Conservation (phyloP, 2,888 invertebrate species). For the Dynastes maya region DNA sequence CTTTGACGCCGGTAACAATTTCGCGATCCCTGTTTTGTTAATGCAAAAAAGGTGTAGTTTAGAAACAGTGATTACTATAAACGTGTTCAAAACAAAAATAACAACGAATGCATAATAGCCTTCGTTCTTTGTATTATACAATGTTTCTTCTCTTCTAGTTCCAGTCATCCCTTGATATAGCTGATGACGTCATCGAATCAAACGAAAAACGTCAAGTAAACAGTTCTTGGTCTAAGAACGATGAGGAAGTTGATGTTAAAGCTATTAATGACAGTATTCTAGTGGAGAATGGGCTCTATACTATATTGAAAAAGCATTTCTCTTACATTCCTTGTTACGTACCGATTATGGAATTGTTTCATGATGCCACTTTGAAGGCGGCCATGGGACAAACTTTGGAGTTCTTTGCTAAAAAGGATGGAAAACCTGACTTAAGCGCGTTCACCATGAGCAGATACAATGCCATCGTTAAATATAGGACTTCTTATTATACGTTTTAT, state of each 20-base stretch:
- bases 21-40: too few relatives aligned
- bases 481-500: constrained; percentile 92
- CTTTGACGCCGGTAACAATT: too few relatives aligned
- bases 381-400: constrained; percentile 87
- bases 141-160: constrained; percentile 73
- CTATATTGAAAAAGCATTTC: constrained; percentile 86
- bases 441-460: constrained; percentile 89
- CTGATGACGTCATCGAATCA: constrained; percentile 94
- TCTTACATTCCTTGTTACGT: constrained; percentile 82
- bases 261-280: constrained; percentile 91
- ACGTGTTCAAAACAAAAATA: background rate
- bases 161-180: constrained; percentile 89
- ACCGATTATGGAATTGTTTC: constrained; percentile 83
- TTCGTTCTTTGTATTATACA: constrained; percentile 11
- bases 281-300: constrained; percentile 84
- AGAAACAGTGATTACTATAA: too few relatives aligned
- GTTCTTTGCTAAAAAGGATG: constrained; percentile 75
- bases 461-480: constrained; percentile 89
- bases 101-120: background rate
- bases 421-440: constrained; percentile 75
- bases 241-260: constrained; percentile 79
- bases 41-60: too few relatives aligned
- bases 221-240: constrained; percentile 69
- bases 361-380: constrained; percentile 81
- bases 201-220: constrained; percentile 69